Conservation (phyloP, 2,797 vertebrate genomes). For the Kryptolebias ocellatus region DNA sequence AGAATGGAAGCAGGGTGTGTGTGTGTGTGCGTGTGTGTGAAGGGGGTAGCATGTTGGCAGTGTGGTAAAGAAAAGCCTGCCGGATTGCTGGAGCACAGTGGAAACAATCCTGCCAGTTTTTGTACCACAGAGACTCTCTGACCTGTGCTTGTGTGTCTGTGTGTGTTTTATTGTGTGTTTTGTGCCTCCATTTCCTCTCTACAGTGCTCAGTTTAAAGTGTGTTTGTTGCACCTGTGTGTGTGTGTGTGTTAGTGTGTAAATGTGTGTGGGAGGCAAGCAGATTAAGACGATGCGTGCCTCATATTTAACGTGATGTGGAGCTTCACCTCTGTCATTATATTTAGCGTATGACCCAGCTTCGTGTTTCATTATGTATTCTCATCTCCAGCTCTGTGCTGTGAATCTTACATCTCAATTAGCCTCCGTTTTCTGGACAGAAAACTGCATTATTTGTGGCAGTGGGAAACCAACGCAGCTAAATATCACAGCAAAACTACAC, state of each 20-base stretch:
- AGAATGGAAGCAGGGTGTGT: conserved; percentile 58
- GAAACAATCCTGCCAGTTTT: conserved; percentile 76
- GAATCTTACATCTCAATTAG: conserved; percentile 76
- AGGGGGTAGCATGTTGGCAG: conserved; percentile 66
- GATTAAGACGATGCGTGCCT: conserved; percentile 67
- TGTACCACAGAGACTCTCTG: conserved; percentile 73
- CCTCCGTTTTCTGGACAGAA: conserved; percentile 64
- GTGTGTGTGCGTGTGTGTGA: conserved; percentile 33
- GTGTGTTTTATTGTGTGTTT: background rate
- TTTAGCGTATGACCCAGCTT: conserved; percentile 71
- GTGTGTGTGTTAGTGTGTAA: conserved; percentile 29
- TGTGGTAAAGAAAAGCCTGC: conserved; percentile 77
- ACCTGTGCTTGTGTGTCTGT: conserved; percentile 53
- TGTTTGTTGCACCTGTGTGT: conserved; percentile 35
- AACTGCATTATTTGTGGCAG: conserved; percentile 56
- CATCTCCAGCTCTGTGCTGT: conserved; percentile 56
- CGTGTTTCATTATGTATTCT: conserved; percentile 71
- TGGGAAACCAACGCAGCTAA: conserved; percentile 31
- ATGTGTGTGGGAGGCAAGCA: conserved; percentile 62
- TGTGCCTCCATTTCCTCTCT: background rate
- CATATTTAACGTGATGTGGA: conserved; percentile 69
- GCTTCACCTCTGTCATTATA: conserved; percentile 76
- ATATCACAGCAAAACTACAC: conserved; percentile 29
- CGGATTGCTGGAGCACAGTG: conserved; percentile 74
- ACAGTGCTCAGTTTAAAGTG: conserved; percentile 3